Conservation (phyloP, 2,888 invertebrate genomes). For the Eristalinus sepulchralis region DNA sequence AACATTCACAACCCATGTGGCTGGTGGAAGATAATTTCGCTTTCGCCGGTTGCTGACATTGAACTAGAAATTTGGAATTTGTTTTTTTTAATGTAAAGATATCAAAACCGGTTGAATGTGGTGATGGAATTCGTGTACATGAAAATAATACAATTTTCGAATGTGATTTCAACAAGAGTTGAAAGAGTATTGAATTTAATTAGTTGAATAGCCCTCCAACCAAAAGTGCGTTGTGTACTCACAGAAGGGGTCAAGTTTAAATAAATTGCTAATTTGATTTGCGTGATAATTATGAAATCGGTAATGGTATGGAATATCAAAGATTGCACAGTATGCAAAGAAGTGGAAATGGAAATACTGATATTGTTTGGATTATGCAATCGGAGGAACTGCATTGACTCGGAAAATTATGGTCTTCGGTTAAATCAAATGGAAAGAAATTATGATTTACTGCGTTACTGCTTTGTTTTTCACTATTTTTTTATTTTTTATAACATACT, state of each 20-base stretch:
- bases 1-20: constrained; percentile 50
- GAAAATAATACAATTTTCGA: constrained; percentile 10
- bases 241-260: constrained; percentile 29
- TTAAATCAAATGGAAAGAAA: neutral
- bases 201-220: neutral
- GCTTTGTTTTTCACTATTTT: neutral
- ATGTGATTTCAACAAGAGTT: constrained; percentile 15
- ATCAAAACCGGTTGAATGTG: constrained; percentile 40
- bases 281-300: constrained; percentile 29
- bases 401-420: constrained; percentile 1
- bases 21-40: constrained; percentile 46
- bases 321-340: neutral
- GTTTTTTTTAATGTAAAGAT: neutral
- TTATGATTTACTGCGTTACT: neutral
- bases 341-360: neutral
- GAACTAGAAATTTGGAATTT: constrained; percentile 62
- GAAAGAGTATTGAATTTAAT: neutral
- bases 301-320: neutral
- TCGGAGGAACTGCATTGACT: neutral
- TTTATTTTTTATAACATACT: neutral
- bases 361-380: constrained; percentile 16
- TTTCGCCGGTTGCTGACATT: constrained; percentile 65
- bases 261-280: neutral
- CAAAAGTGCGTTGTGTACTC: neutral
- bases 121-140: constrained; percentile 4